These are phyloP conservation scores for Nanger granti DNA, from an alignment of 2,113 vertebrate genomes.

Conservation along the genomic window DNA sequence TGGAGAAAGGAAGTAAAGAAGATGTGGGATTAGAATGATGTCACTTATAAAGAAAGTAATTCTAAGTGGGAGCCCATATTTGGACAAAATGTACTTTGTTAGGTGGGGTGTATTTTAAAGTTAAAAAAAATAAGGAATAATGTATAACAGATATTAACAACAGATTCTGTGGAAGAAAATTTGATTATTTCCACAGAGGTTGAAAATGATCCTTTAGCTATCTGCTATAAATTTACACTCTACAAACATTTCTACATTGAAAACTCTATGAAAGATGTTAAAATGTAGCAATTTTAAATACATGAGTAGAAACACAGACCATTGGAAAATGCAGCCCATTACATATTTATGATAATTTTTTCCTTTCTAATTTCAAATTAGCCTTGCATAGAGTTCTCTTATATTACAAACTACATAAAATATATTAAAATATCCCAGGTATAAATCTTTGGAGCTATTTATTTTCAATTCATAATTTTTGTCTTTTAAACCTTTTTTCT, in stretches of 20 bases:
- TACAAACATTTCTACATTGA: not conserved
- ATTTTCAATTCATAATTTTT: not conserved
- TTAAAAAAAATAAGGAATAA: not conserved
- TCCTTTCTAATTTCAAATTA: not conserved
- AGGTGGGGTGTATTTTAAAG: not conserved
- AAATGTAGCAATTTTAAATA: not conserved
- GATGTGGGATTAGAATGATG: not conserved
- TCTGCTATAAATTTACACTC: not conserved
- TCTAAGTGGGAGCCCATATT: not conserved
- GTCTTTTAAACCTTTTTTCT: not conserved
- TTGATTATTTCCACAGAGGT: not conserved
- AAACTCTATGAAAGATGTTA: not conserved
- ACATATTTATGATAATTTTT: not conserved
- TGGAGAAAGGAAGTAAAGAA: not conserved
- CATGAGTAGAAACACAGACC: not conserved
- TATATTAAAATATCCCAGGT: not conserved
- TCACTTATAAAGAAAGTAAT: not conserved
- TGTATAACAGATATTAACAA: not conserved
- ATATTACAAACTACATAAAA: not conserved
- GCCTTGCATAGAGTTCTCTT: accelerated
- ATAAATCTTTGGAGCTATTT: not conserved
- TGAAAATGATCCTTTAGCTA: not conserved
- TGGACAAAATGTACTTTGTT: not conserved
- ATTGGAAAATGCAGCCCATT: not conserved
- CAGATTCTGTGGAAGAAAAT: not conserved